These are phyloP conservation scores for Drosophila recens DNA, from an alignment of 2,888 invertebrate species.

Conservation along the genomic window DNA sequence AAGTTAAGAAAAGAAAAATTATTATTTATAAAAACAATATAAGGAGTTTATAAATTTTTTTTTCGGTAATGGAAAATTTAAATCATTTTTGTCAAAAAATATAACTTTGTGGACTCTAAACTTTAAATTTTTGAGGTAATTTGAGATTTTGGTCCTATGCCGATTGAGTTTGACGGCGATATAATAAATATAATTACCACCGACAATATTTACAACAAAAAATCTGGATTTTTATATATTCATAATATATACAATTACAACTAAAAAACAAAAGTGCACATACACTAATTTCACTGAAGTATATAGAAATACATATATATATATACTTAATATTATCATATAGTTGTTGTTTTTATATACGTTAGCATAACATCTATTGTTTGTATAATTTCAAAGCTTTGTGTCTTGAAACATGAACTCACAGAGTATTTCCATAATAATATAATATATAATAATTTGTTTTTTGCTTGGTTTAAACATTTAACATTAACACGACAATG, in stretches of 20 bases:
- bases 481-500: conserved; percentile 67
- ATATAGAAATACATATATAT: conserved; percentile 26
- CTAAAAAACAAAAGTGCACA: neutral
- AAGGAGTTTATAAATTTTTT: neutral
- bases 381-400: conserved; percentile 73
- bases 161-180: neutral
- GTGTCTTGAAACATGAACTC: conserved; percentile 76
- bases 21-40: neutral
- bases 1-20: neutral
- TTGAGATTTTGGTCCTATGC: neutral
- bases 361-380: conserved; percentile 69
- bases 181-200: neutral
- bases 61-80: neutral
- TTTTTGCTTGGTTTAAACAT: conserved; percentile 61
- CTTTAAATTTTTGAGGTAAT: neutral
- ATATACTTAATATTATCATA: conserved; percentile 4
- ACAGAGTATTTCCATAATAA: conserved; percentile 80
- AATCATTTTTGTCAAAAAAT: neutral
- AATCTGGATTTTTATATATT: neutral
- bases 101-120: neutral
- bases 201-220: neutral
- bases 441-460: conserved; percentile 64
- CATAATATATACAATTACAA: neutral
- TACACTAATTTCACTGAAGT: neutral
- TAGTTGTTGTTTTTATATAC: conserved; percentile 38